Evolutionary conservation across 2,113 vertebrate genomes (phyloP).

Genomic region (Brachionichthys hirsutus): DNA sequence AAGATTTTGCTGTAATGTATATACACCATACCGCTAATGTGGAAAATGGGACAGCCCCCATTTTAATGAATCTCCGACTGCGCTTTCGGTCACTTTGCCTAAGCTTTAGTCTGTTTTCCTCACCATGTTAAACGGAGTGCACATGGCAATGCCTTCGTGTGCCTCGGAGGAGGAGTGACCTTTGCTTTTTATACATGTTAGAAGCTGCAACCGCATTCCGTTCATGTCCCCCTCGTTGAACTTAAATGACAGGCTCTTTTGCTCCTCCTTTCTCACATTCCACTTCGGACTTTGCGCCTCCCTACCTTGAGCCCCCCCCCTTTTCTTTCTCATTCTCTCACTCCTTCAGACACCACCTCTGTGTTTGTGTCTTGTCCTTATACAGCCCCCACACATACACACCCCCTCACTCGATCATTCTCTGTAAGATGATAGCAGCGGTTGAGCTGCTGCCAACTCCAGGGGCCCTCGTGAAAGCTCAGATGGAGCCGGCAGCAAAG

Average conservation of each 20-base stretch:
- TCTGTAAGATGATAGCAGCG: slow-evolving; percentile 67
- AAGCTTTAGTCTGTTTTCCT: background rate
- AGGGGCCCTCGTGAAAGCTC: slow-evolving; percentile 59
- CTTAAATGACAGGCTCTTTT: slow-evolving; percentile 16
- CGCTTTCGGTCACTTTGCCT: background rate
- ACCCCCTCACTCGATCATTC: slow-evolving; percentile 1
- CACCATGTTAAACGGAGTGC: background rate
- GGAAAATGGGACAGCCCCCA: too few relatives aligned
- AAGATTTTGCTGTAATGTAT: too few relatives aligned
- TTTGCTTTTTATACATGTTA: slow-evolving; percentile 53
- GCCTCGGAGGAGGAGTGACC: too few relatives aligned
- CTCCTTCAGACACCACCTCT: background rate
- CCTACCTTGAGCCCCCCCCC: background rate
- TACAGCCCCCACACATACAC: background rate
- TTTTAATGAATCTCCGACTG: background rate
- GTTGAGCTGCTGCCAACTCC: slow-evolving; percentile 51
- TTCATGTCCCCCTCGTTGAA: slow-evolving; percentile 23
- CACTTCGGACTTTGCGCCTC: background rate
- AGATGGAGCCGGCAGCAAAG: slow-evolving; percentile 30
- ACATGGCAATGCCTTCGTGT: slow-evolving; percentile 21
- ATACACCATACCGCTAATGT: too few relatives aligned
- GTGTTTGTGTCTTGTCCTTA: slow-evolving; percentile 54
- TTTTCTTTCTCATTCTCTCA: slow-evolving; percentile 7
- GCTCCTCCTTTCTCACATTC: slow-evolving; percentile 19
- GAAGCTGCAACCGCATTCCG: slow-evolving; percentile 66